Conservation (phyloP, 2,888 invertebrate genomes). For the Epinotia ramella region DNA sequence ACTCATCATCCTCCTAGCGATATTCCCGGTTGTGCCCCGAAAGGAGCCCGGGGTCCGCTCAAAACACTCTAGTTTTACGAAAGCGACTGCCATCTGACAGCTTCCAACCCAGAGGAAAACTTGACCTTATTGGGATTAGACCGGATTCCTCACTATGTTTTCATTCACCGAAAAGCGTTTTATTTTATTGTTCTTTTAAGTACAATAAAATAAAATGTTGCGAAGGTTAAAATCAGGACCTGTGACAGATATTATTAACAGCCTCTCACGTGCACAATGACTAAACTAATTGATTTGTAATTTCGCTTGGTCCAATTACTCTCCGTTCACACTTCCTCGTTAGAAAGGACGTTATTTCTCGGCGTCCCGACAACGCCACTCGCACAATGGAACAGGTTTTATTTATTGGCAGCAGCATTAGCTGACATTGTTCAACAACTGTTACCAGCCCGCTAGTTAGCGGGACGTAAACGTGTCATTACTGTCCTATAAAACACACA, state of each 20-base stretch:
- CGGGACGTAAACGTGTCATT: slow-evolving; percentile 39
- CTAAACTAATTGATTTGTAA: slow-evolving; percentile 55
- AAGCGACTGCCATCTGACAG: too few relatives aligned
- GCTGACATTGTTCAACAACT: slow-evolving; percentile 47
- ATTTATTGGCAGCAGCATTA: slow-evolving; percentile 62
- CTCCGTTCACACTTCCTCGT: slow-evolving; percentile 73
- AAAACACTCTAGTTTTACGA: too few relatives aligned
- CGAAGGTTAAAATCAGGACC: background rate
- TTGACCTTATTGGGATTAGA: too few relatives aligned
- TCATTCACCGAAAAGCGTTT: too few relatives aligned
- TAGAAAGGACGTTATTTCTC: slow-evolving; percentile 68
- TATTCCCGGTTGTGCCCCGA: too few relatives aligned
- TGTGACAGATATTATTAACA: slow-evolving; percentile 17
- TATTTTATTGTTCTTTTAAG: too few relatives aligned
- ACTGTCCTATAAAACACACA: slow-evolving; percentile 37
- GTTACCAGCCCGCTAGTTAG: slow-evolving; percentile 45
- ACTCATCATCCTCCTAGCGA: too few relatives aligned
- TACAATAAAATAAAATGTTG: background rate
- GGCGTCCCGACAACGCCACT: slow-evolving; percentile 65
- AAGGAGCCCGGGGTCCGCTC: too few relatives aligned
- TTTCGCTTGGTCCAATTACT: slow-evolving; percentile 67
- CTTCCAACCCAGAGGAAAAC: too few relatives aligned
- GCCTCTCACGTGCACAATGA: slow-evolving; percentile 7
- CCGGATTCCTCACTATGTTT: too few relatives aligned
- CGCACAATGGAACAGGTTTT: slow-evolving; percentile 62